Conservation (phyloP, 2,888 invertebrate genomes). For the Lasius platythorax region DNA sequence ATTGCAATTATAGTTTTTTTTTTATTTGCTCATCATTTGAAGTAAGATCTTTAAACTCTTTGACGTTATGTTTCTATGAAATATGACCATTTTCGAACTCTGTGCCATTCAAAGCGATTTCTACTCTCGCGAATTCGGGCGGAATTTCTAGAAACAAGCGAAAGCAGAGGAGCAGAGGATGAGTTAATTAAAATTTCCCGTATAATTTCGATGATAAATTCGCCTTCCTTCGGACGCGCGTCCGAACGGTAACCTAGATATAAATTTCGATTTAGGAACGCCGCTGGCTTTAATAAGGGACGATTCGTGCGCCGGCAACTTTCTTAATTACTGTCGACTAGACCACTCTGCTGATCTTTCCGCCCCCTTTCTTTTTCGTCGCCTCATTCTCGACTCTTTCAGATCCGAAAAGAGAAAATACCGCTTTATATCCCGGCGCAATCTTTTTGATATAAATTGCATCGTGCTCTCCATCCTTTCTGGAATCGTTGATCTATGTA, state of each 20-base stretch:
- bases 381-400: neutral
- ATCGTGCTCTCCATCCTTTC: neutral
- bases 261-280: slow-evolving; percentile 72
- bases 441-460: slow-evolving; percentile 28
- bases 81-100: neutral
- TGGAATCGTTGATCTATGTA: neutral
- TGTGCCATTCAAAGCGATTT: slow-evolving; percentile 6
- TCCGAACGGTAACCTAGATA: slow-evolving; percentile 63
- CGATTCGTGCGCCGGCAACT: slow-evolving; percentile 70
- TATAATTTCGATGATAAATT: slow-evolving; percentile 73
- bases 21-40: neutral
- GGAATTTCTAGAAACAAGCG: slow-evolving; percentile 19
- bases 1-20: neutral
- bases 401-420: neutral
- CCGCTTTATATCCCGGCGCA: neutral
- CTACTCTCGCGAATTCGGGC: slow-evolving; percentile 7
- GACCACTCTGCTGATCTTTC: slow-evolving; percentile 41
- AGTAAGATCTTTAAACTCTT: neutral
- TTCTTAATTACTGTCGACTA: slow-evolving; percentile 72
- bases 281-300: slow-evolving; percentile 70
- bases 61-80: slow-evolving; percentile 1
- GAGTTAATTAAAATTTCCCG: slow-evolving; percentile 74
- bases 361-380: slow-evolving; percentile 16
- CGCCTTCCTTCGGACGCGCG: slow-evolving; percentile 50
- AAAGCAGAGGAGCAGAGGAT: slow-evolving; percentile 24